Percentiles rank a stretch among this genome's conserved stretches.
Conservation (phyloP, 2,113 vertebrate genomes). For the Paralichthys olivaceus region DNA sequence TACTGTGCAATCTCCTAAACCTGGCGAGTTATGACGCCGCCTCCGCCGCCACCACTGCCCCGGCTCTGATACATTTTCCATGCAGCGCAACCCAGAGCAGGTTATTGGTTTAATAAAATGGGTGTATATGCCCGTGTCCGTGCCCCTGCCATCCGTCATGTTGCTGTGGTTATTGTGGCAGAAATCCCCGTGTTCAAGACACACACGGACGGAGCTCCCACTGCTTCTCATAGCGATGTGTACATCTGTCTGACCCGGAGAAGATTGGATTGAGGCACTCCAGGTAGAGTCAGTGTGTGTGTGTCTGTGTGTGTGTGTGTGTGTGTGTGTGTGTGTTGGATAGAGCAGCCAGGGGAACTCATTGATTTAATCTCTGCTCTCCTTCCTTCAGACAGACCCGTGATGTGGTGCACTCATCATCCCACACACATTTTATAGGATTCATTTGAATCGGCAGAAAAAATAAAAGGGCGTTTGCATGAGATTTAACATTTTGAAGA, state of each 20-base stretch:
- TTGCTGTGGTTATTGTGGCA: slow-evolving; percentile 54
- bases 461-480: slow-evolving; percentile 39
- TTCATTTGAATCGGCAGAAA: slow-evolving; percentile 40
- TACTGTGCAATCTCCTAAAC: background rate
- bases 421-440: slow-evolving; percentile 39
- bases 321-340: slow-evolving; percentile 12
- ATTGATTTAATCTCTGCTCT: slow-evolving; percentile 67
- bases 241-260: slow-evolving; percentile 65
- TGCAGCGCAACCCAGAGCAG: slow-evolving; percentile 17
- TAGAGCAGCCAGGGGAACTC: slow-evolving; percentile 40
- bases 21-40: slow-evolving; percentile 7
- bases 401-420: slow-evolving; percentile 22
- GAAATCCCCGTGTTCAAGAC: slow-evolving; percentile 45
- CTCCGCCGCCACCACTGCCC: background rate
- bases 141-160: slow-evolving; percentile 57
- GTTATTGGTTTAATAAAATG: slow-evolving; percentile 69
- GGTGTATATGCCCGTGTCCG: slow-evolving; percentile 44
- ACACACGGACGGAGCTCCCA: slow-evolving; percentile 8
- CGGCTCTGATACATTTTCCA: slow-evolving; percentile 34
- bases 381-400: slow-evolving; percentile 35
- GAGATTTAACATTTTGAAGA: slow-evolving; percentile 21
- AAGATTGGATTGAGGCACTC: slow-evolving; percentile 65
- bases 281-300: slow-evolving; percentile 36
- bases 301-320: slow-evolving; percentile 25
- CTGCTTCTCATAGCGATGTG: slow-evolving; percentile 45